Conservation (phyloP, 2,888 invertebrate species). For the Stictocephala bisonia region DNA sequence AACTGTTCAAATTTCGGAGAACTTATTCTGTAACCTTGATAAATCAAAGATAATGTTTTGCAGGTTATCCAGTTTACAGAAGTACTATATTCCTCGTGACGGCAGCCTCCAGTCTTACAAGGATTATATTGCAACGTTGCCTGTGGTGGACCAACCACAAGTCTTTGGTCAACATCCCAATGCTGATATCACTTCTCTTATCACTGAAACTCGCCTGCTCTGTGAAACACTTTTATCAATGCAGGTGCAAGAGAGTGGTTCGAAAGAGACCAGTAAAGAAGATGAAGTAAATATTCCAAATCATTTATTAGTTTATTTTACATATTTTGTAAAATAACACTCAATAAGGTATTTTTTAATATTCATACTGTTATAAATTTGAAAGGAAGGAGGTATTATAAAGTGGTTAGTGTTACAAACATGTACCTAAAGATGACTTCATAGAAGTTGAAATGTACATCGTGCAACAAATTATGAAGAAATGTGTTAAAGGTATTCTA, state of each 20-base stretch:
- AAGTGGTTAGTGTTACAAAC: no score
- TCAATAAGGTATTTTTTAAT: no score
- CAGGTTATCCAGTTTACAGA: conserved; percentile 78
- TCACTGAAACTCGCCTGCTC: conserved; percentile 80
- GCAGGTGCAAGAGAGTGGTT: conserved; percentile 74
- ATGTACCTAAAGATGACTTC: no score
- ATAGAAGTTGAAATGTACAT: no score
- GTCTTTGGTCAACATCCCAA: conserved; percentile 92
- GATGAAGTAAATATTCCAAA: conserved; percentile 59
- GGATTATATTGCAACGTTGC: conserved; percentile 82
- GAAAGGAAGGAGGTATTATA: no score
- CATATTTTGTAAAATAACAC: no score
- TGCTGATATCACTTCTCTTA: conserved; percentile 88
- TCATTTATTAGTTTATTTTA: no score
- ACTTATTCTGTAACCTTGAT: no score
- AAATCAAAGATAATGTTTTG: conserved; percentile 55
- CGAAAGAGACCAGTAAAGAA: conserved; percentile 73
- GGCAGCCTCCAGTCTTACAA: conserved; percentile 83
- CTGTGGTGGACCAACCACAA: conserved; percentile 84
- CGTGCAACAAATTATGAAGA: no score
- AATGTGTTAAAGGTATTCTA: no score
- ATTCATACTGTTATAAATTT: no score
- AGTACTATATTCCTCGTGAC: conserved; percentile 86
- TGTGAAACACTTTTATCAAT: conserved; percentile 83
- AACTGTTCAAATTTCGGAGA: no score